Base-by-base conservation (phyloP, 2,797 vertebrate genomes). In the Pterois miles region DNA sequence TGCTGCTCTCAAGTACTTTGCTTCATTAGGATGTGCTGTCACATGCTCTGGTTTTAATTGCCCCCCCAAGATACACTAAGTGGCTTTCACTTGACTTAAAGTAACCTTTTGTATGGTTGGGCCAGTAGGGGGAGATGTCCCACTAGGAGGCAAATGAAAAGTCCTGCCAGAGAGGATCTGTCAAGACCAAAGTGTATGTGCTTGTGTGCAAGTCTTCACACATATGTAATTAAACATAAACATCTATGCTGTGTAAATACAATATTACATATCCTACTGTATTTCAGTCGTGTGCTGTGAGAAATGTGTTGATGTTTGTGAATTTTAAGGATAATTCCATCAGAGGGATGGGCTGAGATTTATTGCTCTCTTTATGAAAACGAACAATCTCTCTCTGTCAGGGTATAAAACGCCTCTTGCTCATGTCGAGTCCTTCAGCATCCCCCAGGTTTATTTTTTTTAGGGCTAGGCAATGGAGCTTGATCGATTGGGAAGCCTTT, bases 61-160 rank as follows among this genome's bases (percentile, higher is more conserved):
- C 38, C 56, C 40, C 40, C 46, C 59, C 4, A 27, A 80, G 65
- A 57, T 56, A 13, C 20, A 38, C 5, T 2, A 52, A 63, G 29
- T 36, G 18, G 40, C 53, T 80, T 81, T 74, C 46, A 43, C 57
- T 43, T 56, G 2, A 81, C 34, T 84, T 57, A 48, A 16, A 75
- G 67, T 48, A 57, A 62, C 57, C 66, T 70, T 78, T 50, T 71
- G 66, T 40, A 22, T 29, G 52, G 13, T 48, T 50, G 23, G 52
- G 58, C 89, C 92, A 91, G 89, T 69, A 93, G 92, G 82, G 88
- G 94, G 91, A 31, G 88, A 34, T 84, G 54, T 89, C 75, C 81
- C 58, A 87, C 84, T 76, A 60, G 74, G 67, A 83, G 87, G 91
- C 54, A 71, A 31, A 48, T 46, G 57, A 70, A 29, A 38, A 65